A percentile compares a stretch with the other conserved stretches of the same genome.
phyloP scores from a whole-genome alignment of 2,113 vertebrate genomes.

The Alethe castanea region DNA sequence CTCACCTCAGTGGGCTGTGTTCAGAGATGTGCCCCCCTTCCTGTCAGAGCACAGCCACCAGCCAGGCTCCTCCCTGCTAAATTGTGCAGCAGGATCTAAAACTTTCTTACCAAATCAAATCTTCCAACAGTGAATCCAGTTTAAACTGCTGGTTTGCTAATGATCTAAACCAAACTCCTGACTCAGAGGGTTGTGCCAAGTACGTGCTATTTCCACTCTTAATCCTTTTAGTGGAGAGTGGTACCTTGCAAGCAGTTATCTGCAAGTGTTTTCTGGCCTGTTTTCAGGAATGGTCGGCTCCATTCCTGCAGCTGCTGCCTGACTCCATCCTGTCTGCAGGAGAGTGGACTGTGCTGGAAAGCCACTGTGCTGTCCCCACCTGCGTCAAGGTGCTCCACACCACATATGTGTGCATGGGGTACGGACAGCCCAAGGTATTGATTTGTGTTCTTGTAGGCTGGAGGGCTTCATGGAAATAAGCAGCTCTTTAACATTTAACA shows the following conservation, averaged over 20 bases:
- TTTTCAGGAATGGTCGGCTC: background rate
- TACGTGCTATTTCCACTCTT: background rate
- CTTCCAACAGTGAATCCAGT: background rate
- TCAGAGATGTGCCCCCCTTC: background rate
- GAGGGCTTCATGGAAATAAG: background rate
- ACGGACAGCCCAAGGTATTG: background rate
- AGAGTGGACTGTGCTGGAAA: background rate
- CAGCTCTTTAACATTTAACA: background rate
- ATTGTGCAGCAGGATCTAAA: background rate
- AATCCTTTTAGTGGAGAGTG: background rate
- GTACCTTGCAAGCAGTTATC: background rate
- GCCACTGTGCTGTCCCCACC: accelerated
- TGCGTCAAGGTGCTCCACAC: background rate
- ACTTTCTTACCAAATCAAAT: background rate
- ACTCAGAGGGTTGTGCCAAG: background rate
- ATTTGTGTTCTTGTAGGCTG: background rate
- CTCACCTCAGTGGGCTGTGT: background rate
- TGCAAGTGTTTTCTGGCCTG: background rate
- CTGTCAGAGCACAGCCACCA: background rate
- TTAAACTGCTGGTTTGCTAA: background rate
- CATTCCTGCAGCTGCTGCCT: background rate
- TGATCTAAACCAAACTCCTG: background rate
- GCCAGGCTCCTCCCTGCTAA: background rate
- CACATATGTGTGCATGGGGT: accelerated
- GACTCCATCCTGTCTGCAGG: background rate